Base-by-base conservation (phyloP, 2,888 invertebrate genomes). In the Anagyrus pseudococci region DNA sequence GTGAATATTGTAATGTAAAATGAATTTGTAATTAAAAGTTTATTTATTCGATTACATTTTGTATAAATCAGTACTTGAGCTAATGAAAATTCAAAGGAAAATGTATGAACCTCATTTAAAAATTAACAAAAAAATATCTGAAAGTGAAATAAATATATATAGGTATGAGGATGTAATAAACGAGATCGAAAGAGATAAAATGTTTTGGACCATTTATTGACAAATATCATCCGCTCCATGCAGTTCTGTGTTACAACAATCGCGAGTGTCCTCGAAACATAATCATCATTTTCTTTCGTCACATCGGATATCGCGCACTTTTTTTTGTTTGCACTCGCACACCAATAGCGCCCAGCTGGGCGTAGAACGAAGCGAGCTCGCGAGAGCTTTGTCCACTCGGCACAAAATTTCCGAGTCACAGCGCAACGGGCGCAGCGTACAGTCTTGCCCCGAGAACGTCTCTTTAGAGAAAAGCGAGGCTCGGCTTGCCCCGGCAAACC, bases 161-260 rank as follows among this genome's bases (percentile, higher is more conserved):
- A n/a, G n/a, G n/a, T n/a, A n/a, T n/a, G 50, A 13, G 37, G 2
- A 25, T 41, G 41, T 26, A 20, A n/a, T 37, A 8, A 37, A 37
- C 4, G 8, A 37, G 8, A 2, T 4, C 33, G 4, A 10, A 17
- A 8, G 44, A 20, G 10, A 41, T 37, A 62, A 63, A 63, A 58
- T 58, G 50, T 41, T 26, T 17, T 54, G 33, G 52, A 58, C 64
- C 64, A 61, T 65, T 65, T 65, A 65, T 65, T 65, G 65, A 65
- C 65, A 65, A 65, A 65, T 54, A 65, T 58, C 40, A 44, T 56
- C 44, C 55, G 49, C 23, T 23, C 22, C 23, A 2, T 41, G 19
- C 41, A 41, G n/a, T 41, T 41, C 19, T 41, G 15, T n/a, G 41
- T 37, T 37, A 37, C 33, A 37, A 8, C 8, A 37, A 37, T 37